A percentile compares a stretch with the other conserved stretches of the same genome.
Evolutionary conservation across 2,888 invertebrate genomes (phyloP).

Genomic region (Synergus itoensis): DNA sequence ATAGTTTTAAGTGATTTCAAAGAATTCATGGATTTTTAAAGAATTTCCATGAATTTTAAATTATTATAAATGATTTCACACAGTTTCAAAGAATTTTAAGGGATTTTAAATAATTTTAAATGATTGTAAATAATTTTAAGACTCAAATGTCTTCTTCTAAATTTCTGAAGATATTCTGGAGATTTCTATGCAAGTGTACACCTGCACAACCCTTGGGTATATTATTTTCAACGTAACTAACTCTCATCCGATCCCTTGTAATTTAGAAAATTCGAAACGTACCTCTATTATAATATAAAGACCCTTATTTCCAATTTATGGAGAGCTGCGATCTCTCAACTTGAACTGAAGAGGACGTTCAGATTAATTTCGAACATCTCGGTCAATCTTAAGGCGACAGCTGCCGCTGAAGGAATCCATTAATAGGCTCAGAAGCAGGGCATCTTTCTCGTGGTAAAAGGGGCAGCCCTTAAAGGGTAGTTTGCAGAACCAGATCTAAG

Average conservation of each 20-base stretch:
- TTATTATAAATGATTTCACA: too few species aligned
- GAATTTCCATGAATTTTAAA: too few species aligned
- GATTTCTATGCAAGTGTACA: too few species aligned
- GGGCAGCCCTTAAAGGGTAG: slow-evolving; percentile 51
- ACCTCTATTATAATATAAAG: background rate
- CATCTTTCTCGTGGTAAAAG: slow-evolving; percentile 59
- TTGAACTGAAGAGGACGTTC: background rate
- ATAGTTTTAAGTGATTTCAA: too few species aligned
- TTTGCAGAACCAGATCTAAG: slow-evolving; percentile 60
- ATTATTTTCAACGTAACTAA: too few species aligned
- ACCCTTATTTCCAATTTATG: slow-evolving; percentile 42
- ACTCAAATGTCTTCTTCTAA: too few species aligned
- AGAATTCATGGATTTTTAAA: too few species aligned
- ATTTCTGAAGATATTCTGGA: too few species aligned
- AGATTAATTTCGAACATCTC: slow-evolving; percentile 70
- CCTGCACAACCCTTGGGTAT: too few species aligned
- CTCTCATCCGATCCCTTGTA: background rate
- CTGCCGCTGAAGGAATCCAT: slow-evolving; percentile 76
- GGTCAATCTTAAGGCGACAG: slow-evolving; percentile 75
- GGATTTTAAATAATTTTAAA: too few species aligned
- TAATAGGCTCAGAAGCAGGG: slow-evolving; percentile 68
- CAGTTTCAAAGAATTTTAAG: too few species aligned
- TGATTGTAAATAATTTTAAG: too few species aligned
- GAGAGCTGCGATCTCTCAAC: slow-evolving; percentile 46
- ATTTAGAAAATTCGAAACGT: background rate